Evolutionary conservation across 1,140 invertebrate genomes (phyloP).

Genomic region (Stenopsyche tienmushanensis): DNA sequence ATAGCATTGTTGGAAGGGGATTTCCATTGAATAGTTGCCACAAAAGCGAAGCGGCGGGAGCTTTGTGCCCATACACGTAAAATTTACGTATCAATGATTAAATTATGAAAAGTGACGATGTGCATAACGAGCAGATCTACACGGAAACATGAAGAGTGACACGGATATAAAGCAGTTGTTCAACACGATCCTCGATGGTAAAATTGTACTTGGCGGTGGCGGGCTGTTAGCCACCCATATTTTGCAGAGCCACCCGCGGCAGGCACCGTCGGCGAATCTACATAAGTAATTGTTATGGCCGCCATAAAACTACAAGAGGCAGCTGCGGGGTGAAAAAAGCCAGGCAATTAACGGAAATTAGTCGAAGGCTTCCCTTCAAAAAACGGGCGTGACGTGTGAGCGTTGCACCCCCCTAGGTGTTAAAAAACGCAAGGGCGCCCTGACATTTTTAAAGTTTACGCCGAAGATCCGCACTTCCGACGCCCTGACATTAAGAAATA

Average conservation of each 20-base stretch:
- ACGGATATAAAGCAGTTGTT: too few species aligned
- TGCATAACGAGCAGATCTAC: too few species aligned
- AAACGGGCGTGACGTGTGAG: not conserved
- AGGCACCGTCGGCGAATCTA: constrained; percentile 35
- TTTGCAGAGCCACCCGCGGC: constrained; percentile 14
- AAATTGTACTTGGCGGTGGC: too few species aligned
- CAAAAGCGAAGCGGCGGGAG: too few species aligned
- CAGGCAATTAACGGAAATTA: constrained; percentile 42
- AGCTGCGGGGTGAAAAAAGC: constrained; percentile 34
- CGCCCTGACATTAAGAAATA: constrained; percentile 32
- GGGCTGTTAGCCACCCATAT: constrained; percentile 1
- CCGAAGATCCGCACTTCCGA: not conserved
- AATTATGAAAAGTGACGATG: too few species aligned
- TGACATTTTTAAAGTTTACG: constrained; percentile 39
- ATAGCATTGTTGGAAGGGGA: too few species aligned
- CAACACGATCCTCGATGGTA: too few species aligned
- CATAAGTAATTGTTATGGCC: constrained; percentile 42
- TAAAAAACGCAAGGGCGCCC: constrained; percentile 1
- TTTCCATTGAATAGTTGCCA: too few species aligned
- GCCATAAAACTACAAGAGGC: constrained; percentile 37
- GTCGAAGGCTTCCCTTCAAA: constrained; percentile 27
- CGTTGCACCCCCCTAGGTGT: constrained; percentile 1
- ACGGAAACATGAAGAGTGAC: too few species aligned
- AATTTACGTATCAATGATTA: too few species aligned
- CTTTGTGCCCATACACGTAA: too few species aligned